A percentile compares a stretch with the other conserved stretches of the same genome.
Evolutionary conservation across 2,888 invertebrate genomes (phyloP).

Genomic region (Laothoe populi): DNA sequence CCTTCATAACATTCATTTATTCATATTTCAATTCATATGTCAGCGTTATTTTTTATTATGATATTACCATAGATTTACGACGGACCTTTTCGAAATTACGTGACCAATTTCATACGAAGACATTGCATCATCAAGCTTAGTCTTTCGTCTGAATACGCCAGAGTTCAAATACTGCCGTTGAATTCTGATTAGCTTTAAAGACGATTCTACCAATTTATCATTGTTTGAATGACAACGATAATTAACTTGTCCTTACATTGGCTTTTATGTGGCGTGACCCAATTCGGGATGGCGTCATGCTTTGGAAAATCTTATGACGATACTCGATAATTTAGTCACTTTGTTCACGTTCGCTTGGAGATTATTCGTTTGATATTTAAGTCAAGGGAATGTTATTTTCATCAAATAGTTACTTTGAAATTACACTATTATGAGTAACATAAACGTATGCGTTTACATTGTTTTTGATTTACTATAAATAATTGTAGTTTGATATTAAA

Average conservation of each 20-base stretch:
- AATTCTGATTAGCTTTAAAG: constrained; percentile 71
- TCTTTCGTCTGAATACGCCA: constrained; percentile 63
- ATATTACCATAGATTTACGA: no score
- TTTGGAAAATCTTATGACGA: constrained; percentile 43
- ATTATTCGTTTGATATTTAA: neutral
- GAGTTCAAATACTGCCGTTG: constrained; percentile 72
- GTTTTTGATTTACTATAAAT: neutral
- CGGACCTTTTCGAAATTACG: constrained; percentile 48
- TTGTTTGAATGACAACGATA: constrained; percentile 69
- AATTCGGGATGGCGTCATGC: constrained; percentile 55
- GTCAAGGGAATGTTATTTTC: constrained; percentile 10
- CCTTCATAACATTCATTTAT: neutral
- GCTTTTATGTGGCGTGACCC: constrained; percentile 56
- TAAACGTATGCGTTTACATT: no score
- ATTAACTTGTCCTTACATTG: constrained; percentile 71
- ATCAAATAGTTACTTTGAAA: neutral
- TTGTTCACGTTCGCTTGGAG: constrained; percentile 5
- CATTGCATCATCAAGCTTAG: constrained; percentile 56
- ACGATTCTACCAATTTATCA: constrained; percentile 66
- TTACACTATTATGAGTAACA: neutral
- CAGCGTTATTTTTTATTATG: constrained; percentile 28
- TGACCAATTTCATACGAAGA: constrained; percentile 59
- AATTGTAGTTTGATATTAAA: no score
- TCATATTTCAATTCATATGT: constrained; percentile 15
- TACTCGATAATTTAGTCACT: constrained; percentile 22